These are phyloP conservation scores for Oreotragus oreotragus DNA, from an alignment of 2,113 vertebrate species.

Conservation along the genomic window DNA sequence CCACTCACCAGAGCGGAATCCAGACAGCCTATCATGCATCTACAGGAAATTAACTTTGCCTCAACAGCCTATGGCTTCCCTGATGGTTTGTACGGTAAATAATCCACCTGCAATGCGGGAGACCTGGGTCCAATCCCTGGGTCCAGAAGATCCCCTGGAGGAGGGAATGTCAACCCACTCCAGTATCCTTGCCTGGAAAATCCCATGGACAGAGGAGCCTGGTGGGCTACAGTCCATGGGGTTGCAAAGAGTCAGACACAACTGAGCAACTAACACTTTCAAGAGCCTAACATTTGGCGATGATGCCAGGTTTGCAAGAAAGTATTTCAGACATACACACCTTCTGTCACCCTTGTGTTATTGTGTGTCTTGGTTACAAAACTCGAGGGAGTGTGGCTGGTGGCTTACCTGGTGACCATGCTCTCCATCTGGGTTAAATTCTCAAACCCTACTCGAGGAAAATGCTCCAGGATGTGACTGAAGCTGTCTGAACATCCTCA, in stretches of 20 bases:
- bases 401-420: neutral
- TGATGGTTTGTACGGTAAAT: neutral
- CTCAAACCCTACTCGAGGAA: neutral
- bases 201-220: neutral
- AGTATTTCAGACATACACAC: slow-evolving; percentile 45
- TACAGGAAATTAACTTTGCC: slow-evolving; percentile 48
- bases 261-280: neutral
- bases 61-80: neutral
- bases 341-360: slow-evolving; percentile 58
- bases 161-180: neutral
- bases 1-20: neutral
- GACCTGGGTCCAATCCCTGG: neutral
- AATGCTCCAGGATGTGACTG: neutral
- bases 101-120: neutral
- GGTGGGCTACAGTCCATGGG: neutral
- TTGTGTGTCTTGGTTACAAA: slow-evolving; percentile 52
- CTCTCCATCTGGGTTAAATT: neutral
- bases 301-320: neutral
- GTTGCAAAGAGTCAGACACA: neutral
- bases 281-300: slow-evolving; percentile 38
- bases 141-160: neutral
- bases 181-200: neutral
- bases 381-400: neutral
- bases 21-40: slow-evolving; percentile 12
- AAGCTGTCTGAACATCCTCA: neutral